A percentile compares a stretch with the other conserved stretches of the same genome.
phyloP scores from a whole-genome alignment of 2,888 invertebrate species.

The Colostygia pectinataria region DNA sequence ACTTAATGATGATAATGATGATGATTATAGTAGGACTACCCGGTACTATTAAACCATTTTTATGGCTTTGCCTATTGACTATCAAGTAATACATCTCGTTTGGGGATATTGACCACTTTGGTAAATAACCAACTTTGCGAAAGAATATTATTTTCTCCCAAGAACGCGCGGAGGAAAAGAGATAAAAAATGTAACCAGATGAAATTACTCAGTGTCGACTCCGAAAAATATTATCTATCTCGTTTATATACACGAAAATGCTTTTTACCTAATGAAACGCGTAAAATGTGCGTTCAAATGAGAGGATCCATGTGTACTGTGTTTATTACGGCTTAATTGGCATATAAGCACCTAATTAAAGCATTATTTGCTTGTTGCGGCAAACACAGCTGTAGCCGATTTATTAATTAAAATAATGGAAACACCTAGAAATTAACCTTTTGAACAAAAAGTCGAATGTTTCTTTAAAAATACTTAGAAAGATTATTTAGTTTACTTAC shows the following conservation, averaged over 20 bases:
- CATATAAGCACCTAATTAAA: background rate
- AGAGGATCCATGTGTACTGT: background rate
- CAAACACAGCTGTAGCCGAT: background rate
- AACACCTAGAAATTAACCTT: too few species aligned
- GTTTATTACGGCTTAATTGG: constrained; percentile 13
- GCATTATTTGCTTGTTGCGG: constrained; percentile 3
- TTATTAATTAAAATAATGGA: too few species aligned
- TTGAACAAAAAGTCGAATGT: too few species aligned
- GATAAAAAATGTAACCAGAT: constrained; percentile 12
- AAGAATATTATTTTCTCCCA: background rate
- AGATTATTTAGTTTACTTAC: too few species aligned
- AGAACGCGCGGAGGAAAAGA: background rate
- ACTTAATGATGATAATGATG: too few species aligned
- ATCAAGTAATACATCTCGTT: too few species aligned
- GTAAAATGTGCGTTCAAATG: constrained; percentile 15
- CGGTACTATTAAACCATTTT: too few species aligned
- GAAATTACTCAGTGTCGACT: constrained; percentile 16
- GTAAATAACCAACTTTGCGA: constrained; percentile 5
- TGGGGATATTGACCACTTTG: constrained; percentile 7
- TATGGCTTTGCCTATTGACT: too few species aligned
- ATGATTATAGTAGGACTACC: too few species aligned
- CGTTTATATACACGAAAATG: constrained; percentile 21
- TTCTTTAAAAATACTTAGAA: too few species aligned
- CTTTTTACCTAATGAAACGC: constrained; percentile 25
- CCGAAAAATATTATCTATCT: constrained; percentile 6